phyloP scores from a whole-genome alignment of 92 coral and sea anemone species.

The Epizoanthus stellaris region DNA sequence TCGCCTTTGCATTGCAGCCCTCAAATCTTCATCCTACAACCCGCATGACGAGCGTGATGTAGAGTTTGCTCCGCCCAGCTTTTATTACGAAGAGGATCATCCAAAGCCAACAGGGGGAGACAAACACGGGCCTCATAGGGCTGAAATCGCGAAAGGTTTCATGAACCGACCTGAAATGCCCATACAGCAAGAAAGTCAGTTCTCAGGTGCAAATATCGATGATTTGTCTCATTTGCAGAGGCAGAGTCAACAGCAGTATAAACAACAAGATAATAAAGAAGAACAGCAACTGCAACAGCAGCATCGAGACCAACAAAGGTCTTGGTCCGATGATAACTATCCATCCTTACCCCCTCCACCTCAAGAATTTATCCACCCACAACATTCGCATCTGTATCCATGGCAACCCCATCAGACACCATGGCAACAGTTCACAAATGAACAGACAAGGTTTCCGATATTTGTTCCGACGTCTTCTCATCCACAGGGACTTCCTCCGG shows the following conservation, averaged over 20 bases:
- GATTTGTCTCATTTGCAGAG: neutral
- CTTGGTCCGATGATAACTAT: slow-evolving; percentile 22
- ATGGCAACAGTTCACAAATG: neutral
- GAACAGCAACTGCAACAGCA: slow-evolving; percentile 7
- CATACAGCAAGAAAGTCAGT: neutral
- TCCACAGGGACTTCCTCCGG: neutral
- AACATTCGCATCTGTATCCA: neutral
- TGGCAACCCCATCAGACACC: slow-evolving; percentile 53
- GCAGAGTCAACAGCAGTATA: neutral
- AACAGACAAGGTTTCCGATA: too few species aligned
- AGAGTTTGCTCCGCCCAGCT: slow-evolving; percentile 94
- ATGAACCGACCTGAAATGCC: neutral
- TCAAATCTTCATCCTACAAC: slow-evolving; percentile 39
- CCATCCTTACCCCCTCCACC: slow-evolving; percentile 72
- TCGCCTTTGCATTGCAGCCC: slow-evolving; percentile 8
- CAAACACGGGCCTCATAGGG: neutral
- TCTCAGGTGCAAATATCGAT: neutral
- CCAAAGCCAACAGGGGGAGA: neutral
- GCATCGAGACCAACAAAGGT: slow-evolving; percentile 5
- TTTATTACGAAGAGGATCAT: slow-evolving; percentile 67
- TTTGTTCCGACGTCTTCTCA: neutral
- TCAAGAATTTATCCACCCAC: slow-evolving; percentile 33
- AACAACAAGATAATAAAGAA: neutral
- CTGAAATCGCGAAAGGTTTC: neutral
- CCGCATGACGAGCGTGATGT: slow-evolving; percentile 74